Base-by-base conservation (phyloP, 2,888 invertebrate species). In the Baccha elongata region DNA sequence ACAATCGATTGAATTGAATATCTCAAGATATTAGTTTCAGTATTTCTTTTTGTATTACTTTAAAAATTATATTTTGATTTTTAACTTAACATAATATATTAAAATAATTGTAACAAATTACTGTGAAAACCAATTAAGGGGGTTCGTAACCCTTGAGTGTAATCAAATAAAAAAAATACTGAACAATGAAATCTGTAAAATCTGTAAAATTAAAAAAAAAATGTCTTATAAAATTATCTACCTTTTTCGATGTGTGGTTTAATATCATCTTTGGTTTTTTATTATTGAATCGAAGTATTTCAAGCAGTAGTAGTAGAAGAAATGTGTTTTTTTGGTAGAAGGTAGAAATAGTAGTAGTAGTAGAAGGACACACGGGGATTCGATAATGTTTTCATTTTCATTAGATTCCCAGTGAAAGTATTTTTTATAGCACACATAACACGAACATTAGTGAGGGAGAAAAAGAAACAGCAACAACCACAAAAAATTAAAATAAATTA, bases 241-340 rank as follows among this genome's bases (percentile, higher is more conserved):
- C 89, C 89, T 89, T 89, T 87, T 84, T 86, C 67, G 85, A 48
- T 84, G 84, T 85, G 86, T 85, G 79, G 87, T 86, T 87, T 88
- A 44, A 60, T 60, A 85, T 89, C 89, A 87, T 89, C 89, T 83
- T 76, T 79, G 58, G 53, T 68, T 69, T 68, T 60, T 60, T 46
- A 48, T 67, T 72, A 78, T 72, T 78, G 52, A 62, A 23, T 55
- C 69, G 80, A 44, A 75, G 76, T 62, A 62, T 23, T 58, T 76
- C 62, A 76, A 72, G 81, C 81, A 67, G 72, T 60, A 50, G 78
- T 73, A 58, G 78, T 62, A 68, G 75, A 23, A 83, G 52, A 75
- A 68, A 48, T 26, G 23, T 48, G 11, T 55, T 21, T 48, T 35
- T 48, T 67, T 73, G 62, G 55, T 74, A 69, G 58, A 52, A 75